phyloP scores from a whole-genome alignment of 2,113 vertebrate genomes.

The Tiliqua scincoides region DNA sequence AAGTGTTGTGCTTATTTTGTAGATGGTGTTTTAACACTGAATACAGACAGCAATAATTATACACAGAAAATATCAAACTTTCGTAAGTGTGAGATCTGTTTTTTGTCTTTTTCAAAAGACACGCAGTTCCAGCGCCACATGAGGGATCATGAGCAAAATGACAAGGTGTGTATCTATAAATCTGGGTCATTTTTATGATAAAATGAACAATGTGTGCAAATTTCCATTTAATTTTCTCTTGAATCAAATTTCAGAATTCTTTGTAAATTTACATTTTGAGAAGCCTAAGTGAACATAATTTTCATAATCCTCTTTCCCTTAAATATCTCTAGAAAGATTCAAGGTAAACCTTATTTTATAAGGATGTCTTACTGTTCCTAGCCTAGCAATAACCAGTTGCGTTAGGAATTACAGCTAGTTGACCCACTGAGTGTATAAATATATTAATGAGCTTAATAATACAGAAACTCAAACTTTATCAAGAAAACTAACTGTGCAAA shows the following conservation, averaged over 20 bases:
- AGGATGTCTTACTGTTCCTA: constrained; percentile 10
- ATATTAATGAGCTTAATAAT: background rate
- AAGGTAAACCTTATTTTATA: constrained; percentile 15
- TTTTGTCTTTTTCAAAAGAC: constrained; percentile 88
- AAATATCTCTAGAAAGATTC: background rate
- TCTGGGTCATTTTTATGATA: background rate
- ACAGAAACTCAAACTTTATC: background rate
- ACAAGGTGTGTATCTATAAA: constrained; percentile 83
- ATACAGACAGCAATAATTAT: constrained; percentile 75
- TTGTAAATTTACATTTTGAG: constrained; percentile 8
- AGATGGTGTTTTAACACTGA: constrained; percentile 78
- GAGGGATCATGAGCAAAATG: constrained; percentile 92
- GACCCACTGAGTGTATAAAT: constrained; percentile 14
- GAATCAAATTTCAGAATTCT: background rate
- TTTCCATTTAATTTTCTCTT: background rate
- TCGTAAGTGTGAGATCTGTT: constrained; percentile 90
- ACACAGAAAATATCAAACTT: constrained; percentile 80
- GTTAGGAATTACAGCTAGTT: background rate
- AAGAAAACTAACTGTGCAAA: background rate
- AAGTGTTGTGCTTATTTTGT: constrained; percentile 55
- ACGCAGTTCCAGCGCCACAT: constrained; percentile 94
- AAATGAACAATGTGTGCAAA: background rate
- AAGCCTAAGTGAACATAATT: background rate
- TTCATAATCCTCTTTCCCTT: background rate
- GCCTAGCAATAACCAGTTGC: constrained; percentile 2